Evolutionary conservation across 2,888 invertebrate species (phyloP), one percentile per base, ranked within the genome.

Genomic region (Lochmaea capreae): DNA sequence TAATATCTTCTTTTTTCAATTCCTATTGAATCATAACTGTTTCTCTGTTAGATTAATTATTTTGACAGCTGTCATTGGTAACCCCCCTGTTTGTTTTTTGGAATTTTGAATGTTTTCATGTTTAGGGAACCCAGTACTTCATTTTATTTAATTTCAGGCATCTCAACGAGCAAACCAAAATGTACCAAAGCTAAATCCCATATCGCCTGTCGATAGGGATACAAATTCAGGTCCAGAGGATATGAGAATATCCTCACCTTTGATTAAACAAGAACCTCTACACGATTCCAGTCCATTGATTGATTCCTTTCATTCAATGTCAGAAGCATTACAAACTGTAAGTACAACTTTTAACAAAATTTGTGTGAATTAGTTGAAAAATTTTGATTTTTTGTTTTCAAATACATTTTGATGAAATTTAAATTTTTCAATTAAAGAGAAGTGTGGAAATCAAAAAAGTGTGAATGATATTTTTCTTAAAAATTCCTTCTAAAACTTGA

Each of bases 131-230:
- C 33, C 33, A 39, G 33, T 39, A 39, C 1, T 46, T 46, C 16
- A 16, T 54, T 54, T 54, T 3, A 18, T 18, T 72, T 46, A 69
- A 52, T 75, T 75, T 67, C 74, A 79, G 79, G 77, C 79, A 75
- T 74, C 76, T 75, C 79, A 77, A 76, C 73, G 76, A 73, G 76
- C 89, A 91, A 91, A 77, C 52, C 65, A 89, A 70, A 84, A 83
- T 82, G 86, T 90, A 88, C 91, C 91, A 89, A 92, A 92, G 89
- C 88, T 90, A 86, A 91, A 90, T 87, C 90, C 91, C 84, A 89
- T 91, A 83, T 87, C 88, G 82, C 88, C 88, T 81, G 86, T 86
- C 79, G 89, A 90, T 82, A 84, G 91, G 77, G 89, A 90, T 79
- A 87, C 87, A 82, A 77, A 59, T 72, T 77, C 79, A 62, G 81